Percentiles rank a stretch among this genome's conserved stretches.
These are phyloP conservation scores for Polylopha cassiicola DNA, from an alignment of 2,888 invertebrate species.

Conservation along the genomic window DNA sequence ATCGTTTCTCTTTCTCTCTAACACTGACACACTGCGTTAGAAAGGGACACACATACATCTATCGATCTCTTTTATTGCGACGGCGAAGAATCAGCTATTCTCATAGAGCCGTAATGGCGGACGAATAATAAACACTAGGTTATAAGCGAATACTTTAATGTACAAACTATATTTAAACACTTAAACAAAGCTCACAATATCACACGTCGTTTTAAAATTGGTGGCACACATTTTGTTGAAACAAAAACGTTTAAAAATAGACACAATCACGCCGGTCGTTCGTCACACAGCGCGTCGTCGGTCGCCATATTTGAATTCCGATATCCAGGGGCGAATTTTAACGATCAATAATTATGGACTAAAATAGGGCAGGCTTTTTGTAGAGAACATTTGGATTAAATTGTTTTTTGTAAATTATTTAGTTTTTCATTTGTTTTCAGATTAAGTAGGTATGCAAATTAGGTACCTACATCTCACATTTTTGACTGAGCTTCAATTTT, in stretches of 20 bases:
- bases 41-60: constrained; percentile 51
- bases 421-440: too few species aligned
- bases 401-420: too few species aligned
- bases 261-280: constrained; percentile 56
- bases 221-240: constrained; percentile 26
- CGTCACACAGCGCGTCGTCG: constrained; percentile 62
- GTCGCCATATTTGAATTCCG: constrained; percentile 70
- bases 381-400: too few species aligned
- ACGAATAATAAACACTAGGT: constrained; percentile 49
- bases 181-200: constrained; percentile 27
- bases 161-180: constrained; percentile 34
- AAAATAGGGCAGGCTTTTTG: too few species aligned
- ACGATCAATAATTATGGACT: constrained; percentile 7
- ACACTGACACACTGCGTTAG: constrained; percentile 44
- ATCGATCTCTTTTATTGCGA: constrained; percentile 47
- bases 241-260: constrained; percentile 41
- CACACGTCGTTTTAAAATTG: constrained; percentile 31
- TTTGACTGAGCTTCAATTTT: too few species aligned
- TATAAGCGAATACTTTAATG: constrained; percentile 45
- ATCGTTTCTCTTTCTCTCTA: constrained; percentile 36
- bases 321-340: constrained; percentile 51
- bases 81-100: constrained; percentile 34
- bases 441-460: too few species aligned
- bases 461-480: too few species aligned
- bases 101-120: constrained; percentile 54